Evolutionary conservation across 1,140 invertebrate genomes (phyloP), one percentile per base, ranked within the genome.

Genomic region (Conus ventricosus): DNA sequence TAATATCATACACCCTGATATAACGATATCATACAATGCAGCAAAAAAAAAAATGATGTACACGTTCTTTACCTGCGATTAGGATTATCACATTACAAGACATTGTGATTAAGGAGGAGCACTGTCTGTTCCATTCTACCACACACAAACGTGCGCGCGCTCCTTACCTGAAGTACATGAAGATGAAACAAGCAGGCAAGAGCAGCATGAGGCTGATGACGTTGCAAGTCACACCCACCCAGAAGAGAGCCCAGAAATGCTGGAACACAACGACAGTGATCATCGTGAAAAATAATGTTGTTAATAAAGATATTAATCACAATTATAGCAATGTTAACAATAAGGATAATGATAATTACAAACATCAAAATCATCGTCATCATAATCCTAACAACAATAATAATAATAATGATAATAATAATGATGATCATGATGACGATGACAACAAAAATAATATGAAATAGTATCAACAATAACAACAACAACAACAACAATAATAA

Each of bases 181-280:
- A 92, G n/a, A 93, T 91, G n/a, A 92, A 84, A 86, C 91, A 91
- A 25, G 92, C 91, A 1, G 92, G 91, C 0, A 93, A 54, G 1
- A 93, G 88, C 5, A 92, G 54, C 23, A 92, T 53, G 5, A 93
- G 85, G 57, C 91, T 93, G 82, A 93, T 85, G 7, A 90, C 27
- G 81, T 91, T 93, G 80, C 91, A 92, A 11, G 78, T 87, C 17
- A 93, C 54, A 7, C 92, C 88, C 5, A 92, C 85, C 60, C 88
- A 87, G n/a, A 90, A 88, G 27, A 92, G 76, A 5, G 83, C 55
- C 82, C 81, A 60, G 39, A 86, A 89, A 85, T 90, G 57, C 92
- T 92, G 88, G 5, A 90, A 89, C 76, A 78, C 76, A 78, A 17
- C 17, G 25, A 27, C 3, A 7, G 11, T 78, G 25, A 39, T 27